Evolutionary conservation across 2,888 invertebrate genomes (phyloP), one percentile per base, ranked within the genome.

Genomic region (Galeruca laticollis): DNA sequence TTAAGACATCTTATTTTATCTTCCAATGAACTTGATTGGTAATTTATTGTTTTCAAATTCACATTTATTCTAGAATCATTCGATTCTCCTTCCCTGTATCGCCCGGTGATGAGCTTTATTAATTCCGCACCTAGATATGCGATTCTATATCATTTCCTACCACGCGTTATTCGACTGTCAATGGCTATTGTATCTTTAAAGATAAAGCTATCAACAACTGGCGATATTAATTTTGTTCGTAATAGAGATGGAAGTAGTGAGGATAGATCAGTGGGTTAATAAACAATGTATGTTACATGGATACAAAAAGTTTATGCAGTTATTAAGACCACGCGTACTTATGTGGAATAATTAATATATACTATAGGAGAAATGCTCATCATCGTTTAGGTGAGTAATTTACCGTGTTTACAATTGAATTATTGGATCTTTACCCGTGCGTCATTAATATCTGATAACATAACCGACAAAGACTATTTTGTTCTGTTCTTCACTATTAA

Each of bases 141-240:
- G 77, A 79, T 80, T 80, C 80, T 79, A 79, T 81, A 82, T 80
- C 79, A 78, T 81, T 82, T 77, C 69, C 75, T 71, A 77, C 74
- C 77, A 76, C 73, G 77, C 76, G 79, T 79, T 80, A 78, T 80
- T 79, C 78, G 76, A 71, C 81, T 80, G 80, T 81, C 81, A 77
- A 72, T 76, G 74, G 65, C 77, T 78, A 78, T 83, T 83, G 82
- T 83, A 74, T 74, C 73, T 79, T 82, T 83, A 84, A 82, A 73
- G 82, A 84, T 84, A 81, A 82, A 84, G 83, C 83, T 82, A 83
- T 84, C 83, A 83, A 79, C 81, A 76, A 79, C 81, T 82, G 83
- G 81, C 81, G 83, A 81, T 63, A 43, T 15, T 35, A 9, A 11
- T 37, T 60, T 61, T 54, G 43, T 68, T 43, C 80, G 69, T 72